Conservation (phyloP, 30 jellyfish, hydroid and myxozoan genomes). For the Sanderia malayensis region DNA sequence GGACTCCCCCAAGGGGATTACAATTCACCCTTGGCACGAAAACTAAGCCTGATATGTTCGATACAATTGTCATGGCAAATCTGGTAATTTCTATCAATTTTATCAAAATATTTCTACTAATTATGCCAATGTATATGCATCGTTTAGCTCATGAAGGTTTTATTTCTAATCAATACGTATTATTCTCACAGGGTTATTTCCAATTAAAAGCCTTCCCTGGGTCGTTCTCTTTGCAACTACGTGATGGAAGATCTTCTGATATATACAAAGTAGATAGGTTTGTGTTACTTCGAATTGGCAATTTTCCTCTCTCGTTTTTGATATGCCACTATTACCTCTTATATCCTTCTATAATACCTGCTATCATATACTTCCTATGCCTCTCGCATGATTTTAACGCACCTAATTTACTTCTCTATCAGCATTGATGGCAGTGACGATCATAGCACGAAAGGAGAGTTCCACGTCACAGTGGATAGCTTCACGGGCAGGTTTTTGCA, state of each 20-base stretch:
- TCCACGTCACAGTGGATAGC: constrained; percentile 76
- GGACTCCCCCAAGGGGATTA: constrained; percentile 93
- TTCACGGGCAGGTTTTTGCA: constrained; percentile 69
- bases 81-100: constrained; percentile 73
- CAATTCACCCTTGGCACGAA: constrained; percentile 85
- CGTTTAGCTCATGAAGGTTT: too few species aligned
- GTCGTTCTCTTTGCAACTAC: constrained; percentile 69
- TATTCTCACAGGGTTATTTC: constrained; percentile 75
- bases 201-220: constrained; percentile 97
- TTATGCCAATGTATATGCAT: too few species aligned
- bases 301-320: too few species aligned
- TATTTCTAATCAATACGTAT: too few species aligned
- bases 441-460: constrained; percentile 39
- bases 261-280: constrained; percentile 82
- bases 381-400: too few species aligned
- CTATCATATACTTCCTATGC: too few species aligned
- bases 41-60: constrained; percentile 68
- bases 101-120: too few species aligned
- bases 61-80: constrained; percentile 95
- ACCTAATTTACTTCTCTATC: not conserved
- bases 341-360: too few species aligned
- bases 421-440: constrained; percentile 79
- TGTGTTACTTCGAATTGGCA: too few species aligned
- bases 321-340: too few species aligned
- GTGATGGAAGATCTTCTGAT: constrained; percentile 87